Evolutionary conservation across 2,888 invertebrate species (phyloP).

Genomic region (Coelinius sp.): DNA sequence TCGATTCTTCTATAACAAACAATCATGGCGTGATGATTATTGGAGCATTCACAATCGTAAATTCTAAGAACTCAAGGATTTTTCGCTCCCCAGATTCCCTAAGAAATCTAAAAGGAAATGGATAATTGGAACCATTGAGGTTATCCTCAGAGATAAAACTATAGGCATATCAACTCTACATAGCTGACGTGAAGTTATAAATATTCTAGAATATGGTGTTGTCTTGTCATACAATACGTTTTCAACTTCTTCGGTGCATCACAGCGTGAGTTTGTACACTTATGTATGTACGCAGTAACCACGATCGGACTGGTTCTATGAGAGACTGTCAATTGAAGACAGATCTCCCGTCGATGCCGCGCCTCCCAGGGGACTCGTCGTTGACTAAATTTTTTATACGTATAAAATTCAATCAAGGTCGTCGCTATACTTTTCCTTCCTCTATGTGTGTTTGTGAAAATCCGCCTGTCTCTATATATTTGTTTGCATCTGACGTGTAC

Average conservation of each 20-base stretch:
- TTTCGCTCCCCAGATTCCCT: neutral
- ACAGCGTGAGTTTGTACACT: constrained; percentile 24
- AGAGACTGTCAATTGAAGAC: constrained; percentile 35
- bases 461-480: constrained; percentile 11
- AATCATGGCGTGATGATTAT: too few relatives aligned
- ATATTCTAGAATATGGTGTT: constrained; percentile 7
- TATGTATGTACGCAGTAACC: constrained; percentile 24
- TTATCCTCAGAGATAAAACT: neutral
- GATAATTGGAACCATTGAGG: neutral
- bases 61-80: neutral
- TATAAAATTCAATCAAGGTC: constrained; percentile 37
- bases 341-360: constrained; percentile 30
- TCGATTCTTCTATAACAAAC: too few relatives aligned
- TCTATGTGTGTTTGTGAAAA: neutral
- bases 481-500: constrained; percentile 18
- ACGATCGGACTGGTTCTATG: constrained; percentile 46
- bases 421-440: constrained; percentile 25
- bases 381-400: constrained; percentile 28
- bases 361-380: constrained; percentile 42
- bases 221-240: constrained; percentile 26
- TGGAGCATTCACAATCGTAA: too few relatives aligned
- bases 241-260: constrained; percentile 17
- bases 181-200: neutral
- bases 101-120: neutral
- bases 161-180: neutral